These are phyloP conservation scores for Synaphobranchus kaupii DNA, from an alignment of 2,797 vertebrate species.

Conservation along the genomic window DNA sequence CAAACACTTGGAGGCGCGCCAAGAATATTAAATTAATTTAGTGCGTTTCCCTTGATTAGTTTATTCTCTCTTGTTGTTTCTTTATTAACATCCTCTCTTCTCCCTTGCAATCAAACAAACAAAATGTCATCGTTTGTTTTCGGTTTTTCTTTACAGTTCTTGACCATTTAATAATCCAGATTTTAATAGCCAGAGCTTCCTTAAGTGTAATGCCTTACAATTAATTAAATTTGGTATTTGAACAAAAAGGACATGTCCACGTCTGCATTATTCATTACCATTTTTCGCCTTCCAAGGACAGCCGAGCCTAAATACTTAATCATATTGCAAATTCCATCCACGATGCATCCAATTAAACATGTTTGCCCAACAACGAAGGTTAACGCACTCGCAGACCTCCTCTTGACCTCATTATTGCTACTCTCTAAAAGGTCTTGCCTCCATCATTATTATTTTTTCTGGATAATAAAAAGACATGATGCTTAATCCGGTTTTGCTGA, in stretches of 20 bases:
- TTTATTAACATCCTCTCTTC: conserved; percentile 4
- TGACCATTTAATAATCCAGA: conserved; percentile 45
- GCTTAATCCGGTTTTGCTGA: conserved; percentile 26
- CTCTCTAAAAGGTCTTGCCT: conserved; percentile 23
- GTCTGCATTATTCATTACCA: conserved; percentile 15
- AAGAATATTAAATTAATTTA: neutral
- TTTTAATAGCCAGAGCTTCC: conserved; percentile 49
- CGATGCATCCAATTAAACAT: conserved; percentile 32
- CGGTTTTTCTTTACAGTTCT: neutral
- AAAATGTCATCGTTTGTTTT: conserved; percentile 1
- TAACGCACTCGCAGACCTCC: conserved; percentile 30
- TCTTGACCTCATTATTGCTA: conserved; percentile 39
- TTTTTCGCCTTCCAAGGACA: conserved; percentile 29
- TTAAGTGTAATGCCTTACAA: conserved; percentile 25
- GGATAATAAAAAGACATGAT: conserved; percentile 32
- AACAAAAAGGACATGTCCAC: conserved; percentile 11
- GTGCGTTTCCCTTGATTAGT: neutral
- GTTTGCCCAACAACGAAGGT: conserved; percentile 35
- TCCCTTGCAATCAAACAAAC: neutral
- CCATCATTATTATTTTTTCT: conserved; percentile 28
- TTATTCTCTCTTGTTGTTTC: neutral
- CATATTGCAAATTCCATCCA: conserved; percentile 23
- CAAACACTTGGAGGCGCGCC: neutral
- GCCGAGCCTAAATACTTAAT: conserved; percentile 20
- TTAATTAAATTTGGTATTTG: conserved; percentile 28